Base-by-base conservation (phyloP, 1,140 invertebrate species). In the Brachionus rubens region DNA sequence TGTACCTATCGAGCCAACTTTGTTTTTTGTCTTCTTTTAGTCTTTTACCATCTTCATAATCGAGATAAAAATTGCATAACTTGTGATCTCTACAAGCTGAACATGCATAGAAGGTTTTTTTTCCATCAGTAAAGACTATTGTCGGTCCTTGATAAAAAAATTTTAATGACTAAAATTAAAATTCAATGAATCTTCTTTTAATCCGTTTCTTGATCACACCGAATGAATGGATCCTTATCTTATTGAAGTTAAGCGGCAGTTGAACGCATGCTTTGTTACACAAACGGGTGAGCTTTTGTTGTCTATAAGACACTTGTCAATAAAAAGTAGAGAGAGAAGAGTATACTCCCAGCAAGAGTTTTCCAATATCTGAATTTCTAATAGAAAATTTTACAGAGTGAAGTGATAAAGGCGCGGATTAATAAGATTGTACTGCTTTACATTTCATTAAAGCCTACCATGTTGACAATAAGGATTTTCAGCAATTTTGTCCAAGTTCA, bases 21-120 rank as follows among this genome's bases (percentile, higher is more conserved):
- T 72, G 24, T n/a, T 21, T 21, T 21, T 75, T 75, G 12, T 75
- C 26, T 41, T 56, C 19, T 16, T 12, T n/a, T 36, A 40, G 36
- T 54, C 10, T 36, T 47, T 75, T 59, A 19, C 33, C 43, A 50
- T 75, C 21, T 19, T 56, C 50, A 40, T 56, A 56, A 10, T 46
- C 24, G 1, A 56, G 19, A 41, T 43, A 75, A 46, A 75, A 54
- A 28, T 46, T 26, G 21, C 72, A 75, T 26, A 54, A 28, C 47
- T 75, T 54, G 6, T 41, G 72, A 19, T 75, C 54, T 19, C 72
- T 47, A 50, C 72, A 75, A n/a, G 72, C 72, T 7, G 72, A 75
- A 41, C 72, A 75, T 14, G 72, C 48, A 59, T 54, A 75, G 33
- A 75, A 75, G 6, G 33, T 2, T 9, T 72, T 72, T n/a, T 72